phyloP scores from a whole-genome alignment of 2,888 invertebrate species.

The Artemia sinica region DNA sequence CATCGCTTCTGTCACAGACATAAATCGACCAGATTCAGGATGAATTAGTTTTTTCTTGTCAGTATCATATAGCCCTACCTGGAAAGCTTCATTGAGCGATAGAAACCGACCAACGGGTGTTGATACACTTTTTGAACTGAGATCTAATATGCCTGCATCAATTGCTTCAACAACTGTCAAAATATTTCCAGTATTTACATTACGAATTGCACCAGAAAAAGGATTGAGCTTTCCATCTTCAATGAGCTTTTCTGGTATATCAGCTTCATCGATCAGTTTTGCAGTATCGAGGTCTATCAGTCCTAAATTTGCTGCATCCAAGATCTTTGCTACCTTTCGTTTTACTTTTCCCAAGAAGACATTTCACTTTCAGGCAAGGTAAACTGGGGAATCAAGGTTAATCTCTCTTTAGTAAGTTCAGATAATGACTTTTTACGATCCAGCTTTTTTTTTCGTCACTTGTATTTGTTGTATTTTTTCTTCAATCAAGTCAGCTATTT shows the following conservation, averaged over 20 bases:
- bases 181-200: slow-evolving; percentile 61
- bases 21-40: slow-evolving; percentile 61
- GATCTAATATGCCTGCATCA: slow-evolving; percentile 59
- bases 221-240: slow-evolving; percentile 50
- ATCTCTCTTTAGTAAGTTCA: slow-evolving; percentile 40
- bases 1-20: slow-evolving; percentile 65
- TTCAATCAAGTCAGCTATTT: slow-evolving; percentile 28
- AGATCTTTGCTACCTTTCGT: slow-evolving; percentile 52
- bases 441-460: slow-evolving; percentile 31
- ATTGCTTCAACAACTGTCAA: slow-evolving; percentile 69
- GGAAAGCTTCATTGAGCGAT: slow-evolving; percentile 61
- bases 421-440: slow-evolving; percentile 37
- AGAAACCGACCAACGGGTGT: slow-evolving; percentile 62
- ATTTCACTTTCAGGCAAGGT: slow-evolving; percentile 45
- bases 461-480: slow-evolving; percentile 29
- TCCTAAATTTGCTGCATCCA: slow-evolving; percentile 57
- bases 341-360: slow-evolving; percentile 56
- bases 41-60: slow-evolving; percentile 56
- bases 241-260: slow-evolving; percentile 59
- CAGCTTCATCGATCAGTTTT: slow-evolving; percentile 44
- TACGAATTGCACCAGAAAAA: slow-evolving; percentile 55
- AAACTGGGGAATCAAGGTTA: slow-evolving; percentile 47
- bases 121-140: slow-evolving; percentile 49
- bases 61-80: slow-evolving; percentile 66
- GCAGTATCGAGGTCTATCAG: slow-evolving; percentile 60